Base-by-base conservation (phyloP, 1,140 invertebrate species). In the Camponotus pennsylvanicus region DNA sequence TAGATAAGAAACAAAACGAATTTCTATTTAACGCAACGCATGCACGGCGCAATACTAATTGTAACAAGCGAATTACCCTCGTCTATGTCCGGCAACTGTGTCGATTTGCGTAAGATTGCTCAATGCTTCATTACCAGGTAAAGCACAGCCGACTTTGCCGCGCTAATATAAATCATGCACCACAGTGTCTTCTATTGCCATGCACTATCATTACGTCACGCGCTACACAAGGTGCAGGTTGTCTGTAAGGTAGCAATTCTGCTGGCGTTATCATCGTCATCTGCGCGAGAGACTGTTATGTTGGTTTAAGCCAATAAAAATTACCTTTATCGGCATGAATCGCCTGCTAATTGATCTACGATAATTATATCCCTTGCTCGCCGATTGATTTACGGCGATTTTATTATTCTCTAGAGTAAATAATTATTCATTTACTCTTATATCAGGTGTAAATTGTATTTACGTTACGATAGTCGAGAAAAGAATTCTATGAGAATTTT, bases 101-200 rank as follows among this genome's bases (percentile, higher is more conserved):
- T 57, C 34, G 63, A n/a, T 55, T 79, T 69, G 34, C 45, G 34
- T 66, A 80, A 80, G 77, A 70, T 80, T 80, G n/a, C 64, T 55
- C n/a, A 80, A 80, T 34, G 37, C 37, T 80, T 70, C 66, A 57
- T 80, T 70, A 80, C 15, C 27, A 57, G 34, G 15, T 61, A 70
- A 80, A 70, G 13, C 64, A 52, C 4, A 70, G 27, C 3, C n/a
- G 40, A 2, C 27, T 70, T 49, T 18, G 21, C 21, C 49, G 34
- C 9, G 37, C 21, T 80, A 70, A 80, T 70, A 80, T 70, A 80
- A 80, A 80, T 80, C 78, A 70, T 59, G 21, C 3, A 42, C 37
- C 21, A 66, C 32, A 15, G 66, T 70, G 64, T 80, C 78, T 80
- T 80, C 78, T 80, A 80, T 57, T 40, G 37, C 66, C 34, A 37